Evolutionary conservation across 35 echinoderm and acorn worm species (phyloP).

Genomic region (Ophiothrix spiculata): DNA sequence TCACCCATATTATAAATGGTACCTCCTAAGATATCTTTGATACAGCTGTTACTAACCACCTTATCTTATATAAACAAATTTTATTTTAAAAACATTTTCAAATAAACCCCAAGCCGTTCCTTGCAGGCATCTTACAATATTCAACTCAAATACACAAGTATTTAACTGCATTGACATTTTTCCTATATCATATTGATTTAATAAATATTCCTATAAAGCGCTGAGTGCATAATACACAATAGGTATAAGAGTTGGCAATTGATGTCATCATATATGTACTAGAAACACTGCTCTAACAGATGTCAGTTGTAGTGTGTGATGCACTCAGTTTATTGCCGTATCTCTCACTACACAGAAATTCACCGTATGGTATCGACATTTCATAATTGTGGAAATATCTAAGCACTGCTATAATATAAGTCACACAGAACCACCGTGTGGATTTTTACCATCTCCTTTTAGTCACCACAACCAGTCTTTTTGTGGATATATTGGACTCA

Average conservation of each 20-base stretch:
- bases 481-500: background rate
- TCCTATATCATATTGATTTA: background rate
- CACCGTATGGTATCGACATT: background rate
- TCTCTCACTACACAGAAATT: background rate
- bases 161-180: background rate
- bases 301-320: background rate
- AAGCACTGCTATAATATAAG: background rate
- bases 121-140: background rate
- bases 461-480: background rate
- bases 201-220: background rate
- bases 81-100: background rate
- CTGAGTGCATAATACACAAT: background rate
- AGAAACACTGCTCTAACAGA: background rate
- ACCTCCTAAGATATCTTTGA: background rate
- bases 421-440: background rate
- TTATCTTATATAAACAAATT: background rate
- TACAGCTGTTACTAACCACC: background rate
- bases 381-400: background rate
- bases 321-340: background rate
- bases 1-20: background rate
- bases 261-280: background rate
- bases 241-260: background rate
- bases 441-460: background rate
- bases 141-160: background rate
- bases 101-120: background rate